A percentile compares a stretch with the other conserved stretches of the same genome.
phyloP scores from a whole-genome alignment of 2,888 invertebrate species.

The Lamproptera curius region DNA sequence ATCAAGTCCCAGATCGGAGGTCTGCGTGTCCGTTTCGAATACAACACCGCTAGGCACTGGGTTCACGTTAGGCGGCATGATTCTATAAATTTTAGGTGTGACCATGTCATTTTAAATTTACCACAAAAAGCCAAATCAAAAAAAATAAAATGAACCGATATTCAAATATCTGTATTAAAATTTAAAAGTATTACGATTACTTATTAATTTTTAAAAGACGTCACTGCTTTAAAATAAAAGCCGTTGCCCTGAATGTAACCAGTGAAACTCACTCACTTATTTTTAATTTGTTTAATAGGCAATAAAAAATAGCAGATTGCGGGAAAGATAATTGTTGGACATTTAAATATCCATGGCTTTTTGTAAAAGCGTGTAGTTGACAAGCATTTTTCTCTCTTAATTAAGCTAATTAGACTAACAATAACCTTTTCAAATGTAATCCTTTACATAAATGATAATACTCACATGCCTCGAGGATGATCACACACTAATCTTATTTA shows the following conservation, averaged over 20 bases:
- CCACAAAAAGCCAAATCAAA: background rate
- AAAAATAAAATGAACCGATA: constrained; percentile 16
- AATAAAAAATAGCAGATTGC: no score
- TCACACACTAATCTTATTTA: constrained; percentile 3
- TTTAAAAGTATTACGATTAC: background rate
- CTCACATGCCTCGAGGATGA: constrained; percentile 8
- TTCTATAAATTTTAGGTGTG: constrained; percentile 27
- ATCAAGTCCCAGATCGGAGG: constrained; percentile 77
- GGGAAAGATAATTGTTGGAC: no score
- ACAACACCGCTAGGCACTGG: constrained; percentile 77
- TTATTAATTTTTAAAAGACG: background rate
- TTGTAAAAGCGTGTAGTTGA: no score
- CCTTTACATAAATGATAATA: background rate
- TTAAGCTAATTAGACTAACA: background rate
- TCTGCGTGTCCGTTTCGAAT: constrained; percentile 82
- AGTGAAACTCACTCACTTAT: no score
- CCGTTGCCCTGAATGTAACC: background rate
- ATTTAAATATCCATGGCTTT: no score
- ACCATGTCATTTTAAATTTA: background rate
- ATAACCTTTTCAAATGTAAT: background rate
- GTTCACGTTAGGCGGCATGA: constrained; percentile 79
- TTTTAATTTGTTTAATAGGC: no score
- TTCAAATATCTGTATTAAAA: no score
- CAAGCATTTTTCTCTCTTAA: background rate
- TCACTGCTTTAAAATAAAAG: background rate